These are phyloP conservation scores for Astyanax mexicanus DNA, from an alignment of 2,797 vertebrate genomes.

Conservation along the genomic window DNA sequence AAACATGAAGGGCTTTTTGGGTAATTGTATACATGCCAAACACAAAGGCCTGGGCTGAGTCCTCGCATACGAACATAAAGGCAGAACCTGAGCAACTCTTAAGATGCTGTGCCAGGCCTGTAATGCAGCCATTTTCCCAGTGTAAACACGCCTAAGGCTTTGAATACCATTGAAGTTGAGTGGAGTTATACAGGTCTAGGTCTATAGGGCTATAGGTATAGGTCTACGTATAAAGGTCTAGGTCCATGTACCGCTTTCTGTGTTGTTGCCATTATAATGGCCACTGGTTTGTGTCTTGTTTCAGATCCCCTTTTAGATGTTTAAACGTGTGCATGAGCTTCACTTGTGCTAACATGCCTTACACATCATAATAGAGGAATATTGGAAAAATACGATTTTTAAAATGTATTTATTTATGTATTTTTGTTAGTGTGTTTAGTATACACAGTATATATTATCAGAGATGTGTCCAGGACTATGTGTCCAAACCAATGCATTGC, in stretches of 20 bases:
- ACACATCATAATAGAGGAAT: too few species aligned
- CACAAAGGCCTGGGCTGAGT: slow-evolving; percentile 11
- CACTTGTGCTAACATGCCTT: slow-evolving; percentile 21
- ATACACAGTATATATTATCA: too few species aligned
- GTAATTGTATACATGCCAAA: slow-evolving; percentile 64
- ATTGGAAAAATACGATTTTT: too few species aligned
- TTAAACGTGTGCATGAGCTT: slow-evolving; percentile 6
- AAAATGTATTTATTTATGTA: too few species aligned
- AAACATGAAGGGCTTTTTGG: slow-evolving; percentile 78
- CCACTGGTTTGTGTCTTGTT: slow-evolving; percentile 17
- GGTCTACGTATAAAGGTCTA: too few species aligned
- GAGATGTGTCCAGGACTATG: too few species aligned
- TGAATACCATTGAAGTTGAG: slow-evolving; percentile 16
- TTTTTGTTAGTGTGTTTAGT: too few species aligned
- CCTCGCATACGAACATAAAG: slow-evolving; percentile 4
- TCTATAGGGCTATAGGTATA: too few species aligned
- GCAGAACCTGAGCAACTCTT: slow-evolving; percentile 13
- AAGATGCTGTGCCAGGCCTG: slow-evolving; percentile 30
- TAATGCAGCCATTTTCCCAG: slow-evolving; percentile 58
- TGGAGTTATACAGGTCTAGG: neutral
- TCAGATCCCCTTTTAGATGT: slow-evolving; percentile 22
- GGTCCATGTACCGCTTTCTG: neutral
- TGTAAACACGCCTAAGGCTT: slow-evolving; percentile 47
- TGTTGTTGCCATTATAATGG: slow-evolving; percentile 15
- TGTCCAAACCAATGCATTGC: too few species aligned